Conservation (phyloP, 2,113 vertebrate species). For the Xenopus laevis region DNA sequence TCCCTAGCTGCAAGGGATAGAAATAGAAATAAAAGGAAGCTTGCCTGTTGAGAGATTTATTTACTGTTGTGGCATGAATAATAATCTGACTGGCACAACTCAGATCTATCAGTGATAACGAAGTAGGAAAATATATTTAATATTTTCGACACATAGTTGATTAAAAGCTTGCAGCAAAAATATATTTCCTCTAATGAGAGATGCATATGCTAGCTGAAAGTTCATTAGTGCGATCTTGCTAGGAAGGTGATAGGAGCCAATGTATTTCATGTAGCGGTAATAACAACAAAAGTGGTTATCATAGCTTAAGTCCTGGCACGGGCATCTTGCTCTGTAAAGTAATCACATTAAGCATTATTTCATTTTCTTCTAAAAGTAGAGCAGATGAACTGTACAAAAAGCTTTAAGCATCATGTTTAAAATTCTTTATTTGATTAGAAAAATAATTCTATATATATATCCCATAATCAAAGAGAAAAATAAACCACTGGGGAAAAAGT, state of each 20-base stretch:
- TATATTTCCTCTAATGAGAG: slow-evolving; percentile 38
- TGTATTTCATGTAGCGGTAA: slow-evolving; percentile 5
- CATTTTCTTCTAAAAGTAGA: not conserved
- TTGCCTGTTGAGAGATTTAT: slow-evolving; percentile 56
- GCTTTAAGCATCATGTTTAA: not conserved
- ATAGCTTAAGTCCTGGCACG: not conserved
- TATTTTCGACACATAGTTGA: slow-evolving; percentile 35
- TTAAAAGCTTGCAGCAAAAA: slow-evolving; percentile 14
- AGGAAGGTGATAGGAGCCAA: slow-evolving; percentile 9
- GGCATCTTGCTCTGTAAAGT: not conserved
- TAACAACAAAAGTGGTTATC: slow-evolving; percentile 6
- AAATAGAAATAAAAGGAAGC: slow-evolving; percentile 33
- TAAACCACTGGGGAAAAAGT: no score
- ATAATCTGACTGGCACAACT: slow-evolving; percentile 51
- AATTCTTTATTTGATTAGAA: not conserved
- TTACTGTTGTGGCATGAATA: slow-evolving; percentile 55
- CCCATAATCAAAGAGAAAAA: no score
- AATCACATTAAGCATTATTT: not conserved
- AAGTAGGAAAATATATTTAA: slow-evolving; percentile 45
- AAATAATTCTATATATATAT: no score
- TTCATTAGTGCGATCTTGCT: slow-evolving; percentile 17
- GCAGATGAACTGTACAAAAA: not conserved
- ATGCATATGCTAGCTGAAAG: slow-evolving; percentile 19
- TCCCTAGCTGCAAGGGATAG: slow-evolving; percentile 46
- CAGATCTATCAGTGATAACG: slow-evolving; percentile 52